These are phyloP conservation scores for Argentina silus DNA, from an alignment of 2,797 vertebrate genomes.

Conservation along the genomic window DNA sequence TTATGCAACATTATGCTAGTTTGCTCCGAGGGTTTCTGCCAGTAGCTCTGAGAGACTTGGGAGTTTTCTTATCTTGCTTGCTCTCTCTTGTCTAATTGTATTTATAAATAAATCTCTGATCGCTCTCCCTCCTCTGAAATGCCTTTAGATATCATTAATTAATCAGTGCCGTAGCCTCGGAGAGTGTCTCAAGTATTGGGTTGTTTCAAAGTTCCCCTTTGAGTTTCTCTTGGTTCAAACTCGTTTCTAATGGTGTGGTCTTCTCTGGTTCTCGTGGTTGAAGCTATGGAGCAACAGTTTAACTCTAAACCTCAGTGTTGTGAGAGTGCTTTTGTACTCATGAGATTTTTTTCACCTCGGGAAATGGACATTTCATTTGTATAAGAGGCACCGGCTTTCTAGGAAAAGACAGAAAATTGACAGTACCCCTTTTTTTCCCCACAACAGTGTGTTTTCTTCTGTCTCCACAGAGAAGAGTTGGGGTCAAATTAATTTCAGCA, in stretches of 20 bases:
- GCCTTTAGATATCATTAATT: constrained; percentile 62
- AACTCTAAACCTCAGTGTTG: not conserved
- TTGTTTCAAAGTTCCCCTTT: constrained; percentile 51
- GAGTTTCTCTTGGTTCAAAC: constrained; percentile 13
- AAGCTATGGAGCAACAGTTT: not conserved
- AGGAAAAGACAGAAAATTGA: too few species aligned
- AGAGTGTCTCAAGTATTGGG: constrained; percentile 27
- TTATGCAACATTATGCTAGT: constrained; percentile 36
- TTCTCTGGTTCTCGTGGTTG: constrained; percentile 2
- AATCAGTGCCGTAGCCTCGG: constrained; percentile 34
- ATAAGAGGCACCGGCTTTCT: not conserved
- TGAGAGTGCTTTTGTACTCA: not conserved
- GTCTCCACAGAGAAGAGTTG: constrained; percentile 35
- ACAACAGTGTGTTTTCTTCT: not conserved
- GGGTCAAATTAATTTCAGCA: constrained; percentile 45
- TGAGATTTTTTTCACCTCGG: not conserved
- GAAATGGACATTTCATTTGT: constrained; percentile 32
- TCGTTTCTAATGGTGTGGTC: constrained; percentile 6
- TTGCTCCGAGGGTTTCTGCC: constrained; percentile 43
- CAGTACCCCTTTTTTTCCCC: not conserved
- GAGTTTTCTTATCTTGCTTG: constrained; percentile 24
- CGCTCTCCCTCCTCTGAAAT: constrained; percentile 37
- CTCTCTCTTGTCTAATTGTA: constrained; percentile 29
- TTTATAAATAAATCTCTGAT: constrained; percentile 36
- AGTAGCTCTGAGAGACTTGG: constrained; percentile 44